Base-by-base conservation (phyloP, 2,888 invertebrate genomes). In the Zaprionus lineosus region DNA sequence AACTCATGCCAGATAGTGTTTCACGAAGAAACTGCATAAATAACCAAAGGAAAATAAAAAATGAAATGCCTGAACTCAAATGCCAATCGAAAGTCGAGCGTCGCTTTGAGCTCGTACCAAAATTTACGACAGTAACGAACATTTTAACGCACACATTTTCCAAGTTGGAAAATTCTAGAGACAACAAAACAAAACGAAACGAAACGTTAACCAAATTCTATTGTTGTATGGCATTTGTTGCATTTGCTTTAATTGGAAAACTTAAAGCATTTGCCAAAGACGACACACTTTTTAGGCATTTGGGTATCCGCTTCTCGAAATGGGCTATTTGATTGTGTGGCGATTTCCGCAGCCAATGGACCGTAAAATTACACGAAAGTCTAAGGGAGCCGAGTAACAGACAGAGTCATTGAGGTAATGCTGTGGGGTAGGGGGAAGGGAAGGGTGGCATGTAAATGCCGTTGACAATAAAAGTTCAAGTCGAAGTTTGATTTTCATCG, bases 311-410 rank as follows among this genome's bases (percentile, higher is more conserved):
- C 26, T 21, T 7, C 37, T 21, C 33, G 29, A 29, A 48, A 36
- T 46, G 40, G 44, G 47, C 52, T 60, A 57, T 71, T 71, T 67
- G 83, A 79, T 74, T 78, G 83, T 69, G 75, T 57, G 72, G 44
- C 74, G 74, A 81, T 82, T 74, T 82, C 66, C 58, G 40, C 46
- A 68, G 47, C 60, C 82, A 82, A 78, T 84, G 68, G 69, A 73
- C 73, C 83, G 60, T 73, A 71, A 82, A 84, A 84, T 82, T 78
- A 64, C 74, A 65, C n/a, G 57, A 41, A 29, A 24, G 19, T 14
- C 24, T n/a, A 39, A 12, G 39, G 21, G 28, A 36, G 9, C 12
- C 19, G 31, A 43, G 34, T 1, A 6, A 11, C 18, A 21, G 9
- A 9, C 24, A 15, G 2, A n/a, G n/a, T n/a, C n/a, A n/a, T n/a